phyloP scores from a whole-genome alignment of 1,140 invertebrate genomes.

The Eulimnadia texana region DNA sequence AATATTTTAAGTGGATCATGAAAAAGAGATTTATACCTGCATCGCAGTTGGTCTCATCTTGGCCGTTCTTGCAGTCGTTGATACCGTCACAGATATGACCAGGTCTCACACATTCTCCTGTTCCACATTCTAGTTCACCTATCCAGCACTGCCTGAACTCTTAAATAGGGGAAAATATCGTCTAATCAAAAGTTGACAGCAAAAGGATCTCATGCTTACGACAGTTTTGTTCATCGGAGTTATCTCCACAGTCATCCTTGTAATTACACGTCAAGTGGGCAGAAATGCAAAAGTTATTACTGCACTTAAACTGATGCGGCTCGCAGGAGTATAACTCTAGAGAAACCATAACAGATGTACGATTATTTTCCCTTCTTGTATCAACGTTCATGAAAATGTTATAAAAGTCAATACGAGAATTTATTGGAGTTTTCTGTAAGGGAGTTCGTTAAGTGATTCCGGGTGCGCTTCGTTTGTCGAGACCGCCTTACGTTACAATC shows the following conservation, averaged over 20 bases:
- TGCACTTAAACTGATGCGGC: constrained; percentile 31
- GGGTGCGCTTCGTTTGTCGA: too few species aligned
- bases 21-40: constrained; percentile 20
- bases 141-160: constrained; percentile 30
- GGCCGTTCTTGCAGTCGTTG: constrained; percentile 29
- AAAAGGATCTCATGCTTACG: constrained; percentile 20
- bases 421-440: too few species aligned
- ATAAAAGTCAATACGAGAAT: background rate
- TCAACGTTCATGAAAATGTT: background rate
- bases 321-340: constrained; percentile 25
- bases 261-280: constrained; percentile 28
- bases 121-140: constrained; percentile 30
- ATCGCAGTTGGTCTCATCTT: constrained; percentile 29
- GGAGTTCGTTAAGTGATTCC: too few species aligned
- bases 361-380: background rate
- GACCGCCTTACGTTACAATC: too few species aligned
- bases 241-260: constrained; percentile 30
- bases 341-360: constrained; percentile 18
- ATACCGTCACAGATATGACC: constrained; percentile 32
- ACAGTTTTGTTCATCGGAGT: constrained; percentile 30
- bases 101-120: constrained; percentile 31
- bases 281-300: constrained; percentile 30
- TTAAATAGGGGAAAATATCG: constrained; percentile 17
- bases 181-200: background rate
- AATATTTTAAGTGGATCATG: constrained; percentile 4